These are phyloP conservation scores for Hydrocynus forskahlii DNA, from an alignment of 2,797 vertebrate genomes.

Conservation along the genomic window DNA sequence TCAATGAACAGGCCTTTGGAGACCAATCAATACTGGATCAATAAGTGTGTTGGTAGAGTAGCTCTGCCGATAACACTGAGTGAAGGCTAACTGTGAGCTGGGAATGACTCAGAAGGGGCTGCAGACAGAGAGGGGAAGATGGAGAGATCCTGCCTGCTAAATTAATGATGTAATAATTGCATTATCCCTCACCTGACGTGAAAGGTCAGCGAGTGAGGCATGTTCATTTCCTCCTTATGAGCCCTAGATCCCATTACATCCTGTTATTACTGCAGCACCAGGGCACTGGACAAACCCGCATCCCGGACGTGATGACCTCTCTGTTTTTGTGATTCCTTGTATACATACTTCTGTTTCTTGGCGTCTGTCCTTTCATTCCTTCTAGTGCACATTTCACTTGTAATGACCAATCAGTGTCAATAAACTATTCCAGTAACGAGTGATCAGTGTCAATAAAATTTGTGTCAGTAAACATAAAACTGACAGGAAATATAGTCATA, in stretches of 20 bases:
- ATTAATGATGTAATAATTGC: conserved; percentile 40
- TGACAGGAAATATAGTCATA: background rate
- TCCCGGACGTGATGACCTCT: background rate
- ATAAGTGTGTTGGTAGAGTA: conserved; percentile 31
- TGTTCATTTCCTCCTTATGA: conserved; percentile 50
- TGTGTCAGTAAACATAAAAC: background rate
- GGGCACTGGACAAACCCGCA: conserved; percentile 8
- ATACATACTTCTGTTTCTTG: background rate
- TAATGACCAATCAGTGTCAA: background rate
- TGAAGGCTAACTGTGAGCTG: conserved; percentile 25
- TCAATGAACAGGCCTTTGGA: conserved; percentile 38
- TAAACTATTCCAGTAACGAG: background rate
- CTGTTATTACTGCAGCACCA: conserved; percentile 28
- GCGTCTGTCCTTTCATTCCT: background rate
- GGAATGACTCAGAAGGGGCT: conserved; percentile 22
- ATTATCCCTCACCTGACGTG: conserved; percentile 53
- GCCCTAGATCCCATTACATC: conserved; percentile 43
- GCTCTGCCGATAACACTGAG: conserved; percentile 3
- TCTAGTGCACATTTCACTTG: background rate
- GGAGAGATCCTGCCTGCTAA: conserved; percentile 33
- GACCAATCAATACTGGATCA: conserved; percentile 40
- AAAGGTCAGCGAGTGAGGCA: conserved; percentile 40
- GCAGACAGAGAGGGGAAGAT: conserved; percentile 19
- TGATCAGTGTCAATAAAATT: background rate
- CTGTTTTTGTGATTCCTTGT: background rate